Evolutionary conservation across 1,140 invertebrate genomes (phyloP).

Genomic region (Stenopsyche tienmushanensis): DNA sequence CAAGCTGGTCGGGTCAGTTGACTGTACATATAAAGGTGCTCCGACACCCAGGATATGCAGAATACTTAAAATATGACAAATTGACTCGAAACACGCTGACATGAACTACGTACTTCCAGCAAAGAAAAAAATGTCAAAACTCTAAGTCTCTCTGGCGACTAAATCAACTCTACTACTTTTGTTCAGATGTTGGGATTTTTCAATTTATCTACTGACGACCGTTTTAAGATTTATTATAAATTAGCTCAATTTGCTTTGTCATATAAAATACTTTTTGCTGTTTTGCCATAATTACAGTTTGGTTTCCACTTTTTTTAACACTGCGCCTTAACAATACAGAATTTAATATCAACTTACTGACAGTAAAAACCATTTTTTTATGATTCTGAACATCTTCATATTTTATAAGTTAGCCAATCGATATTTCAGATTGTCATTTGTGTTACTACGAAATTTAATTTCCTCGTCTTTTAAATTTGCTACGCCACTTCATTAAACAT

Average conservation of each 20-base stretch:
- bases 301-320: not conserved
- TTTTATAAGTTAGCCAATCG: not conserved
- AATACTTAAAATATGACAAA: slow-evolving; percentile 42
- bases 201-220: slow-evolving; percentile 38
- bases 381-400: slow-evolving; percentile 2
- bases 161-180: slow-evolving; percentile 45
- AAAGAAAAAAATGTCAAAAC: slow-evolving; percentile 62
- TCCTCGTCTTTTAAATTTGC: not conserved
- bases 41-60: slow-evolving; percentile 28
- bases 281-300: not conserved
- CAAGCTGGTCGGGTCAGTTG: slow-evolving; percentile 12
- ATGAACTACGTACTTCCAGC: slow-evolving; percentile 61
- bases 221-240: slow-evolving; percentile 35
- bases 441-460: not conserved
- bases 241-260: not conserved
- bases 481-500: slow-evolving; percentile 6
- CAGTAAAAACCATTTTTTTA: slow-evolving; percentile 5
- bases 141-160: slow-evolving; percentile 58
- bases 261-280: not conserved
- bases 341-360: slow-evolving; percentile 5
- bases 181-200: slow-evolving; percentile 38
- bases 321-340: not conserved
- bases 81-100: slow-evolving; percentile 48
- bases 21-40: slow-evolving; percentile 1
- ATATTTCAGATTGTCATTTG: slow-evolving; percentile 6